Conservation (phyloP, 2,797 vertebrate genomes). For the Mallotus villosus region DNA sequence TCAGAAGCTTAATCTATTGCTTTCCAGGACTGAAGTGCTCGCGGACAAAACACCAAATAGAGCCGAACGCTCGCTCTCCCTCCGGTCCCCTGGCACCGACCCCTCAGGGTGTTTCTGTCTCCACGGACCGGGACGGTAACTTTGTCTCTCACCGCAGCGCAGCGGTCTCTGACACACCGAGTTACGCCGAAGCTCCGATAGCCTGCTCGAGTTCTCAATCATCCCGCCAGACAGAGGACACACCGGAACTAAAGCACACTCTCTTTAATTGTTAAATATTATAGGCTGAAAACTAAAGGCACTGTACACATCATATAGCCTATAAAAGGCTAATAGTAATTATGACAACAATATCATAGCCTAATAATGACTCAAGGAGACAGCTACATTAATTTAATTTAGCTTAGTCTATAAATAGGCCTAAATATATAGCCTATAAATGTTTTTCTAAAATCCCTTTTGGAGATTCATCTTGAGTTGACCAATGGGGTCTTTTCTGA, state of each 20-base stretch:
- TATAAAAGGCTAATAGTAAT: not conserved
- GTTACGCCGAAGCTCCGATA: not conserved
- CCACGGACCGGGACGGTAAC: constrained; percentile 1
- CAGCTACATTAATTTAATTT: too few relatives aligned
- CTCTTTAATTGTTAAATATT: too few relatives aligned
- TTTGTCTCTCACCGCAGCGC: constrained; percentile 3
- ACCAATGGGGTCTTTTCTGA: too few relatives aligned
- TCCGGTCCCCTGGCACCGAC: not conserved
- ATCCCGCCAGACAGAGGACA: not conserved
- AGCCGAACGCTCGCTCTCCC: not conserved
- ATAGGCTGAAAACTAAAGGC: not conserved
- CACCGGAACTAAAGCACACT: not conserved
- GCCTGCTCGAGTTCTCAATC: not conserved
- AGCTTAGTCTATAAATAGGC: too few relatives aligned
- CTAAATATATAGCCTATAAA: too few relatives aligned
- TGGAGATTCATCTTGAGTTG: too few relatives aligned
- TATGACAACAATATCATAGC: not conserved
- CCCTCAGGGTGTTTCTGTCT: not conserved
- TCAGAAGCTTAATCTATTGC: constrained; percentile 89
- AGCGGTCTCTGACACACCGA: not conserved
- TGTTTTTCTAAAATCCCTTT: too few relatives aligned
- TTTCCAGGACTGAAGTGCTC: constrained; percentile 90
- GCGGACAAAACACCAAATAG: constrained; percentile 63
- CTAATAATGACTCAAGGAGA: not conserved
- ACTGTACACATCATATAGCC: not conserved